Evolutionary conservation across 1,140 invertebrate genomes (phyloP), one percentile per base, ranked within the genome.

Genomic region (Achroia grisella): DNA sequence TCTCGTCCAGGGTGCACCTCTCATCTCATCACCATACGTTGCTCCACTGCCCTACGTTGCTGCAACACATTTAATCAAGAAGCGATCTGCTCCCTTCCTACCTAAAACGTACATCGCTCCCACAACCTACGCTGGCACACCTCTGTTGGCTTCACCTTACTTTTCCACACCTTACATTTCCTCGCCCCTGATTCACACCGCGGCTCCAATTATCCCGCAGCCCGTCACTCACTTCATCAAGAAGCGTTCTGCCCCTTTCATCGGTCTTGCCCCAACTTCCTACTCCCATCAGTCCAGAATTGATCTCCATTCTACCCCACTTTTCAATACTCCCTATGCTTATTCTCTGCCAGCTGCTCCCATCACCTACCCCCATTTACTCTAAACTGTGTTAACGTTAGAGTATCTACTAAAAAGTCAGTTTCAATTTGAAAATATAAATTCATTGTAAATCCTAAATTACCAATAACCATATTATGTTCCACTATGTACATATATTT

Each of bases 191-290:
- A 47, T 53, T 28, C 23, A 43, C 32, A 53, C 52, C 58, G 48
- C n/a, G n/a, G 50, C 14, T 17, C 45, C 46, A 28, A 42, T 47
- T 49, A 51, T 61, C 44, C 43, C 51, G 10, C 29, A 48, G 0
- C 56, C 64, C n/a, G 13, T 63, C 17, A 42, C 56, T 28, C 56
- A 85, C 42, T 56, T 81, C n/a, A 77, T 82, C 41, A 79, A 79
- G 65, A 80, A 78, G 52, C 63, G 73, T n/a, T 75, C 68, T 28
- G 56, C 71, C 49, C 57, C 66, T 51, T 47, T 62, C 17, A 36
- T 59, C 13, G 58, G 41, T 41, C 4, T 67, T 4, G 63, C 71
- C n/a, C 71, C 74, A 8, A 46, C 60, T n/a, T 39, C 72, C 1
- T 59, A 62, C 35, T 72, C 70, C 4, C 60, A 65, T 6, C 68